phyloP scores from a whole-genome alignment of 2,113 vertebrate genomes.

The Tachysurus fulvidraco region DNA sequence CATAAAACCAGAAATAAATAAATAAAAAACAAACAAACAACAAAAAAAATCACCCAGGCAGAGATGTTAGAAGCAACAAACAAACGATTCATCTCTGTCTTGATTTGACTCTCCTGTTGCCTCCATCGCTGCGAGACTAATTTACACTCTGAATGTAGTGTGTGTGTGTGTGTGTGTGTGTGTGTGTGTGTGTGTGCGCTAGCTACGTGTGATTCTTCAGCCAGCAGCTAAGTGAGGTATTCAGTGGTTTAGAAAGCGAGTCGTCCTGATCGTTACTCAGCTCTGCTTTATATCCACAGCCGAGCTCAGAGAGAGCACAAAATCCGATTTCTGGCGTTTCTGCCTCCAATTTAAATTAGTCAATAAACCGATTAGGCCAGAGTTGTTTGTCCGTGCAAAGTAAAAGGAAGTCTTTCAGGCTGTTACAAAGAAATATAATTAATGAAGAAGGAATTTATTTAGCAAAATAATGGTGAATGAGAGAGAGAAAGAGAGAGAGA shows the following conservation, averaged over 20 bases:
- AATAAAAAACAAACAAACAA: neutral
- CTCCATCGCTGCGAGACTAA: constrained; percentile 19
- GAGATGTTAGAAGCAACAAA: constrained; percentile 7
- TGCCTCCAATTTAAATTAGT: constrained; percentile 35
- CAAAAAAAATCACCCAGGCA: neutral
- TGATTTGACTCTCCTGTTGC: neutral
- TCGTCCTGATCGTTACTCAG: constrained; percentile 17
- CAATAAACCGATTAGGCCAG: constrained; percentile 39
- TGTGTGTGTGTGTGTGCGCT: constrained; percentile 11
- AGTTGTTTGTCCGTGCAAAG: constrained; percentile 17
- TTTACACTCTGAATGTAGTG: constrained; percentile 26
- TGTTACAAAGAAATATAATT: neutral
- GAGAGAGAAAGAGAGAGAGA: neutral
- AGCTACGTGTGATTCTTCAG: constrained; percentile 19
- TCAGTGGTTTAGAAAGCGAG: constrained; percentile 46
- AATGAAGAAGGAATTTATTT: neutral
- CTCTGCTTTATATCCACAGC: neutral
- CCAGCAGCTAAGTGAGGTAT: constrained; percentile 32
- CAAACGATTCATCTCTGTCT: constrained; percentile 16
- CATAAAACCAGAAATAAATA: neutral
- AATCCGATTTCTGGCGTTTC: constrained; percentile 33
- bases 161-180: constrained; percentile 5
- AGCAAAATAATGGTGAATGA: neutral
- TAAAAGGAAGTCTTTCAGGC: constrained; percentile 13
- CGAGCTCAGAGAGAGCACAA: neutral